phyloP scores from a whole-genome alignment of 2,888 invertebrate species.

The Agrochola macilenta region DNA sequence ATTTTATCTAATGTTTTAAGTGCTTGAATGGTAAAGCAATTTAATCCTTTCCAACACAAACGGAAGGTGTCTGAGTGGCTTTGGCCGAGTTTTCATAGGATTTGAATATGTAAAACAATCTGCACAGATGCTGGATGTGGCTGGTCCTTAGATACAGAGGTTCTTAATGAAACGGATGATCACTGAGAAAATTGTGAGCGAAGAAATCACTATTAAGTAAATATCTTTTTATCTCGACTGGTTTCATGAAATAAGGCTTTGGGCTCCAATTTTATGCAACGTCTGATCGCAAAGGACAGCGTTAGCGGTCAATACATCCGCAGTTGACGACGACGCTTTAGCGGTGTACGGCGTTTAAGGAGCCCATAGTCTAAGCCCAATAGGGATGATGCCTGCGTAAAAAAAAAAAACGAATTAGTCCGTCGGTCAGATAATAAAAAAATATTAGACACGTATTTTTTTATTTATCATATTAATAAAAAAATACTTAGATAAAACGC shows the following conservation, averaged over 20 bases:
- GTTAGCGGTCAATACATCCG: no score
- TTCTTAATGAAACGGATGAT: not conserved
- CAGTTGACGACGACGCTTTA: no score
- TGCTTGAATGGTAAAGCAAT: not conserved
- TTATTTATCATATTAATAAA: no score
- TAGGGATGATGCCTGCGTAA: no score
- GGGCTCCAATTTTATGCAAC: no score
- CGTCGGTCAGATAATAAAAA: no score
- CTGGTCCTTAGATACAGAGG: not conserved
- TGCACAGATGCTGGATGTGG: not conserved
- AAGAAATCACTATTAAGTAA: not conserved
- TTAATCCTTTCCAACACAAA: slow-evolving; percentile 2
- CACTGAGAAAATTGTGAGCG: not conserved
- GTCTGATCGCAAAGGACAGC: no score
- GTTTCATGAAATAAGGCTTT: not conserved
- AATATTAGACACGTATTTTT: no score
- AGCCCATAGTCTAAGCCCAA: no score
- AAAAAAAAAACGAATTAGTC: no score
- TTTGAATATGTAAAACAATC: slow-evolving; percentile 14
- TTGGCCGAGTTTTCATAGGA: not conserved
- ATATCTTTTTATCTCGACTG: not conserved
- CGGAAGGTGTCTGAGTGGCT: not conserved
- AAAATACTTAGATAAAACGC: no score
- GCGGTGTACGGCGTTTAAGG: no score
- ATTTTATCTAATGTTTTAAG: not conserved